Conservation (phyloP, 1,140 invertebrate genomes). For the Zaprionus inermis region DNA sequence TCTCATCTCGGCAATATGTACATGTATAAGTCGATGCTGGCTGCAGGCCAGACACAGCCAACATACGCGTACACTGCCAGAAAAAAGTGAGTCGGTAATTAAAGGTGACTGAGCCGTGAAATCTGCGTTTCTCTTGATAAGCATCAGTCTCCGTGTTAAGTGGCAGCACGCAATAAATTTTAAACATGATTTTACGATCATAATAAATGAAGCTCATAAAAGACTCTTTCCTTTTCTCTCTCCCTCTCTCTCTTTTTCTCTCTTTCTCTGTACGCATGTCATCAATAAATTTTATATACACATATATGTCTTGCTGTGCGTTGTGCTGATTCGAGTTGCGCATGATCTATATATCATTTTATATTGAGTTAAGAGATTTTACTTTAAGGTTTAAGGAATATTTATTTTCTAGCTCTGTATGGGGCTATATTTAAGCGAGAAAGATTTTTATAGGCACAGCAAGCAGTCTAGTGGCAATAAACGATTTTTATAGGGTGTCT, state of each 20-base stretch:
- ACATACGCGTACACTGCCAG: constrained; percentile 23
- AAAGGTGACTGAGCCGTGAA: not conserved
- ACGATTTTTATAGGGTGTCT: too few relatives aligned
- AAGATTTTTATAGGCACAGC: too few relatives aligned
- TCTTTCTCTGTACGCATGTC: not conserved
- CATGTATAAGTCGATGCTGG: constrained; percentile 24
- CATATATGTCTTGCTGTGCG: not conserved
- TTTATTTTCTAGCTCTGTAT: too few relatives aligned
- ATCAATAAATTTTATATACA: constrained; percentile 1
- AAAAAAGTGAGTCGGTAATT: not conserved
- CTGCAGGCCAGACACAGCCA: constrained; percentile 24
- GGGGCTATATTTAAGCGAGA: too few relatives aligned
- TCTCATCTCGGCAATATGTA: constrained; percentile 33
- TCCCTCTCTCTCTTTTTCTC: too few relatives aligned
- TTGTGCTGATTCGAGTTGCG: not conserved
- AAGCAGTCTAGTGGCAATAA: too few relatives aligned
- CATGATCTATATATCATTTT: not conserved
- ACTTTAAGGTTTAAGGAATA: not conserved
- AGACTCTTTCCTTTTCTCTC: too few relatives aligned
- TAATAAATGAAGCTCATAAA: not conserved
- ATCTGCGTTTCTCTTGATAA: not conserved
- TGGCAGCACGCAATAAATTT: not conserved
- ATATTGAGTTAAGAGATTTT: not conserved
- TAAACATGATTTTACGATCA: not conserved
- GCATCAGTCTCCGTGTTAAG: not conserved